These are phyloP conservation scores for Melipona beecheii DNA, from an alignment of 2,888 invertebrate genomes.

Conservation along the genomic window DNA sequence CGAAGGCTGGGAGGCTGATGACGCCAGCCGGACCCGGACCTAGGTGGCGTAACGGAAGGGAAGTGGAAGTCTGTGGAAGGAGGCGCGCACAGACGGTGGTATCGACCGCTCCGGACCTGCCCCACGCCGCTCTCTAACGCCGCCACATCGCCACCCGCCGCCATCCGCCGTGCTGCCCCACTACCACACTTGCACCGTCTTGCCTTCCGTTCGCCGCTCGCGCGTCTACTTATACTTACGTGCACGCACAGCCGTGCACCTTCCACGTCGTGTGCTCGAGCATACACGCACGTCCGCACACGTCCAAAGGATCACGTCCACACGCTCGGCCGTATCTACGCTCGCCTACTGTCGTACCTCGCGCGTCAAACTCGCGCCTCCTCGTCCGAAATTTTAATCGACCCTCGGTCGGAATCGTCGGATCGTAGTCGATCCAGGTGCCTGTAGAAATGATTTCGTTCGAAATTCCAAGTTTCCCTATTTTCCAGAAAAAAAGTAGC, in stretches of 20 bases:
- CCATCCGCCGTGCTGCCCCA: slow-evolving; percentile 69
- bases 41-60: slow-evolving; percentile 81
- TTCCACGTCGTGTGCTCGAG: not conserved
- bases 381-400: no score
- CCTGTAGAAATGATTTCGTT: no score
- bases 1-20: slow-evolving; percentile 72
- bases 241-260: slow-evolving; percentile 4
- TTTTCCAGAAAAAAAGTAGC: no score
- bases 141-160: slow-evolving; percentile 70
- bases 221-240: slow-evolving; percentile 16
- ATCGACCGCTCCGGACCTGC: slow-evolving; percentile 87
- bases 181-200: slow-evolving; percentile 72
- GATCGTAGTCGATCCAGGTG: no score
- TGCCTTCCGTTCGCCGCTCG: slow-evolving; percentile 54
- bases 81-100: slow-evolving; percentile 86
- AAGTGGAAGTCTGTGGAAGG: slow-evolving; percentile 79
- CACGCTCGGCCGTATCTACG: no score
- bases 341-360: no score
- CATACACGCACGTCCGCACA: not conserved
- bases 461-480: no score
- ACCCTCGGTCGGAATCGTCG: no score
- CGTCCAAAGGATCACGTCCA: not conserved
- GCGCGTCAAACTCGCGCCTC: no score
- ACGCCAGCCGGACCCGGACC: slow-evolving; percentile 80
- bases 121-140: slow-evolving; percentile 79